phyloP scores from a whole-genome alignment of 2,113 vertebrate genomes.

The Oryzias woworae region DNA sequence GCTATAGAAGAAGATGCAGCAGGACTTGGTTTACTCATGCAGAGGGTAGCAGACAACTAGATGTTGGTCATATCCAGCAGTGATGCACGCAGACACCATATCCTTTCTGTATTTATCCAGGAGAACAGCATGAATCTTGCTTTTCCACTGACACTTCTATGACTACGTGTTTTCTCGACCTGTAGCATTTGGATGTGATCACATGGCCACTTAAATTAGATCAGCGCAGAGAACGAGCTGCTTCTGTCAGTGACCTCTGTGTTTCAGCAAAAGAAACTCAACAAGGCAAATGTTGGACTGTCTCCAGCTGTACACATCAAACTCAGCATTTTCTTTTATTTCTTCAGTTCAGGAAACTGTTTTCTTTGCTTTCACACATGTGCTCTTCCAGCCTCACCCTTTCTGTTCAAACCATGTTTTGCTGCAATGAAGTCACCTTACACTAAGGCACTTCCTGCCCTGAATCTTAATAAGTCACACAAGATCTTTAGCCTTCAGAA shows the following conservation, averaged over 20 bases:
- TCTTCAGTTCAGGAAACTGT: constrained; percentile 5
- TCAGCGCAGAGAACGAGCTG: not conserved
- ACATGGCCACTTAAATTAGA: constrained; percentile 12
- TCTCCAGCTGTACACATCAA: not conserved
- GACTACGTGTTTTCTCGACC: not conserved
- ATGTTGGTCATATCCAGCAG: constrained; percentile 5
- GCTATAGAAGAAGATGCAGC: not conserved
- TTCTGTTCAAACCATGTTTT: constrained; percentile 1
- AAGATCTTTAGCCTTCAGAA: constrained; percentile 4
- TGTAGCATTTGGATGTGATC: constrained; percentile 3
- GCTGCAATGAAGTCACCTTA: constrained; percentile 3
- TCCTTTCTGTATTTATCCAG: not conserved
- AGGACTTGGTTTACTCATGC: not conserved
- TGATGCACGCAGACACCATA: constrained; percentile 1
- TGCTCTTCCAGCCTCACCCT: not conserved
- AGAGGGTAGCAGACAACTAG: not conserved
- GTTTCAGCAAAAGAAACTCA: not conserved
- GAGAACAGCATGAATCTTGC: not conserved
- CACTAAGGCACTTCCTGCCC: constrained; percentile 5
- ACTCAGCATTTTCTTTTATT: not conserved
- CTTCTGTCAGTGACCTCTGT: not conserved
- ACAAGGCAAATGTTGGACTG: not conserved
- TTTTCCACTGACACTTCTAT: constrained; percentile 17
- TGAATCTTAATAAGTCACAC: constrained; percentile 18
- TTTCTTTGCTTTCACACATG: not conserved